Base-by-base conservation (phyloP, 2,797 vertebrate genomes). In the Euthynnus affinis region DNA sequence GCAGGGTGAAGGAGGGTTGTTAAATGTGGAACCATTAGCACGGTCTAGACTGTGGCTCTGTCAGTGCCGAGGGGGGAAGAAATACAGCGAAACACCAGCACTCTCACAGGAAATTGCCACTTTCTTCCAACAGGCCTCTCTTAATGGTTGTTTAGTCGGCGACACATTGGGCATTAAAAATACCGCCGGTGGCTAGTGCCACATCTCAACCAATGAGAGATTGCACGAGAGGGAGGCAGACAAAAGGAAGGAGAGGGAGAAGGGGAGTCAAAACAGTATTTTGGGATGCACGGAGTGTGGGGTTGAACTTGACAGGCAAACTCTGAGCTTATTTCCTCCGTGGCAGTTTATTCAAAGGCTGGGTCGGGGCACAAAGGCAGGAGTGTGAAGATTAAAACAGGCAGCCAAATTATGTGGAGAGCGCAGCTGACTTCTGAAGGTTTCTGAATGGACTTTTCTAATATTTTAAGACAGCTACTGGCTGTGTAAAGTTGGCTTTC, bases 61-160 rank as follows among this genome's bases (percentile, higher is more conserved):
- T 76, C 62, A 62, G 65, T 74, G 90, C 90, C 79, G 34, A 46
- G 23, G 74, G 85, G 81, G 69, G 71, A 55, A 83, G 76, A 84
- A 84, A 87, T 86, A 88, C 78, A 80, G 59, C 60, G 52, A 20
- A 51, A 89, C 86, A 88, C 82, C 63, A 70, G 71, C 17, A 17
- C 70, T 85, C 80, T 85, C 73, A 80, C 80, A 88, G 88, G 86
- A 94, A 93, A 94, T 93, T 88, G 87, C 88, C 83, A 90, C 87
- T 92, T 88, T 89, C 81, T 78, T 80, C 80, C 82, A 87, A 77
- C 79, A 76, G 75, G 78, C 67, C 51, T 23, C 64, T 80, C 62
- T 82, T 91, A 90, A 90, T 85, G 86, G 84, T 84, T 89, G 85
- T 92, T 91, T 92, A 91, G 85, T 76, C 70, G 78, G 83, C 48